Conservation (phyloP, 1,140 invertebrate genomes). For the Argopecten irradians region DNA sequence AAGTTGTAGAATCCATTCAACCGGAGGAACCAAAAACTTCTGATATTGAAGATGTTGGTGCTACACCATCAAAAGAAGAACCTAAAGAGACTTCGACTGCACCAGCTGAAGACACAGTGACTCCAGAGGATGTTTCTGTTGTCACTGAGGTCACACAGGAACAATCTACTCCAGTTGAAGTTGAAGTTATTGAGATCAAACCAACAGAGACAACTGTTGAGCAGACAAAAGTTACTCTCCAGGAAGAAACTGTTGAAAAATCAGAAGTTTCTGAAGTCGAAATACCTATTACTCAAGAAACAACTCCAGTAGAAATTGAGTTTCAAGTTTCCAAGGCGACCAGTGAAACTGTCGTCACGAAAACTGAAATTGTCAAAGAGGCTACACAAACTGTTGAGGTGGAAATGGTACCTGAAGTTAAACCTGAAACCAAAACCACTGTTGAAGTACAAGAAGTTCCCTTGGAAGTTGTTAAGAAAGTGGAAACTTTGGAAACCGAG, state of each 20-base stretch:
- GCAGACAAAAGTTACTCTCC: conserved; percentile 51
- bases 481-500: not conserved
- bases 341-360: conserved; percentile 42
- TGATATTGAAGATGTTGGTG: conserved; percentile 42
- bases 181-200: conserved; percentile 44
- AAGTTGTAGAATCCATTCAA: conserved; percentile 42
- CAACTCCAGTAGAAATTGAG: not conserved
- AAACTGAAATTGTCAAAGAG: conserved; percentile 44
- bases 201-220: conserved; percentile 50
- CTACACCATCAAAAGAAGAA: conserved; percentile 50
- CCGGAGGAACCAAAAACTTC: conserved; percentile 41
- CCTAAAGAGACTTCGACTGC: conserved; percentile 50
- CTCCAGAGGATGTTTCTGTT: conserved; percentile 53
- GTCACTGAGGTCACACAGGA: conserved; percentile 56
- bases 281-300: not conserved
- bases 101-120: conserved; percentile 44
- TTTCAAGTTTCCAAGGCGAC: conserved; percentile 29
- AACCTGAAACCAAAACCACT: conserved; percentile 46
- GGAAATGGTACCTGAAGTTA: conserved; percentile 50
- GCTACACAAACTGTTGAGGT: conserved; percentile 46
- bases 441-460: conserved; percentile 48
- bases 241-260: conserved; percentile 53
- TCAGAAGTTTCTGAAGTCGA: conserved; percentile 55
- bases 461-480: conserved; percentile 49
- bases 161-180: conserved; percentile 32